phyloP scores from a whole-genome alignment of 2,113 vertebrate genomes.

The Merops nubicus region DNA sequence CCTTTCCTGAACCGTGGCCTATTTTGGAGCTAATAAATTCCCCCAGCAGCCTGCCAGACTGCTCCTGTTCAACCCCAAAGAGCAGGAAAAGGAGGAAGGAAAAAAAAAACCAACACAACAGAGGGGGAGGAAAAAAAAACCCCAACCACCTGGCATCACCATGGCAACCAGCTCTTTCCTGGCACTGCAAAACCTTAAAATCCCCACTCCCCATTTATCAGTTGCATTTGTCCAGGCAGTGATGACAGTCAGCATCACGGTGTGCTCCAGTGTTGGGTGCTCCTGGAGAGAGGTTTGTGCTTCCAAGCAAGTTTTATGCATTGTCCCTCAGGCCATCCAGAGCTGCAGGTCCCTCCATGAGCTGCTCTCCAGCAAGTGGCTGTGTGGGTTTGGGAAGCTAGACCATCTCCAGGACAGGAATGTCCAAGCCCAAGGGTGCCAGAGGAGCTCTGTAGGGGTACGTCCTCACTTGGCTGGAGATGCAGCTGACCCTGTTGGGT shows the following conservation, averaged over 20 bases:
- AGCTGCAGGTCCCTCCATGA: accelerated
- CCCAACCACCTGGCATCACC: not conserved
- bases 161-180: conserved; percentile 39
- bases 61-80: not conserved
- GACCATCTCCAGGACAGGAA: too few species aligned
- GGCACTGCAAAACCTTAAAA: not conserved
- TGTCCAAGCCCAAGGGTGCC: too few species aligned
- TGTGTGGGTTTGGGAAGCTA: too few species aligned
- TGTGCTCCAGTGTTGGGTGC: accelerated
- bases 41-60: not conserved
- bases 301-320: not conserved
- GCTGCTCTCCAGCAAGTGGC: not conserved
- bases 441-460: too few species aligned
- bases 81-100: not conserved
- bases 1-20: not conserved
- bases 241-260: not conserved
- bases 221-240: not conserved
- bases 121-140: too few species aligned
- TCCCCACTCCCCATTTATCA: conserved; percentile 1
- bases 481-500: too few species aligned
- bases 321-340: accelerated
- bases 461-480: too few species aligned
- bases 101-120: not conserved
- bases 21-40: not conserved
- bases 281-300: accelerated